Conservation (phyloP, 2,888 invertebrate species). For the Megalurothrips usitatus region DNA sequence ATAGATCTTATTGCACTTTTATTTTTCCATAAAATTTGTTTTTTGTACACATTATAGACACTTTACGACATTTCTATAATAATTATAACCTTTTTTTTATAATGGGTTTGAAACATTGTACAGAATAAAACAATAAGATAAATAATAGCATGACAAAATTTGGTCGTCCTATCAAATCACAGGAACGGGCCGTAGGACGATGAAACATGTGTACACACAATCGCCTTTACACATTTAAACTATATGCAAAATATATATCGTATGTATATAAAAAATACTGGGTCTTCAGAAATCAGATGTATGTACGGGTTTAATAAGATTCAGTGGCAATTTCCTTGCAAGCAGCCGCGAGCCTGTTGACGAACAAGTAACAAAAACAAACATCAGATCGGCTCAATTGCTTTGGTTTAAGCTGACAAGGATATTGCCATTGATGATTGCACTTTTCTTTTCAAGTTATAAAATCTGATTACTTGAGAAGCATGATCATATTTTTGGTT, state of each 20-base stretch:
- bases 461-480: background rate
- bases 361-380: slow-evolving; percentile 23
- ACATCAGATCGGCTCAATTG: background rate
- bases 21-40: slow-evolving; percentile 14
- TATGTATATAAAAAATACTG: slow-evolving; percentile 25
- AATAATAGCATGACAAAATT: slow-evolving; percentile 16
- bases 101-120: slow-evolving; percentile 14
- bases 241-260: slow-evolving; percentile 25
- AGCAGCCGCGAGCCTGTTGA: background rate
- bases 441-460: background rate
- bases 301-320: background rate
- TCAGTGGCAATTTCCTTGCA: background rate
- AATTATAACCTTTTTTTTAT: background rate
- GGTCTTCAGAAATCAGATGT: slow-evolving; percentile 19
- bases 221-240: slow-evolving; percentile 13
- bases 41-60: slow-evolving; percentile 21
- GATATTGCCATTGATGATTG: background rate
- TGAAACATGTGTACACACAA: slow-evolving; percentile 20
- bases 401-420: background rate
- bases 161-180: slow-evolving; percentile 26
- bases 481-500: slow-evolving; percentile 4
- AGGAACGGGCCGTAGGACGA: slow-evolving; percentile 21
- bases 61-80: slow-evolving; percentile 24
- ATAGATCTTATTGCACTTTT: slow-evolving; percentile 19
- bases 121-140: slow-evolving; percentile 23